These are phyloP conservation scores for Hystrix brachyura DNA, from an alignment of 2,113 vertebrate genomes.

Conservation along the genomic window DNA sequence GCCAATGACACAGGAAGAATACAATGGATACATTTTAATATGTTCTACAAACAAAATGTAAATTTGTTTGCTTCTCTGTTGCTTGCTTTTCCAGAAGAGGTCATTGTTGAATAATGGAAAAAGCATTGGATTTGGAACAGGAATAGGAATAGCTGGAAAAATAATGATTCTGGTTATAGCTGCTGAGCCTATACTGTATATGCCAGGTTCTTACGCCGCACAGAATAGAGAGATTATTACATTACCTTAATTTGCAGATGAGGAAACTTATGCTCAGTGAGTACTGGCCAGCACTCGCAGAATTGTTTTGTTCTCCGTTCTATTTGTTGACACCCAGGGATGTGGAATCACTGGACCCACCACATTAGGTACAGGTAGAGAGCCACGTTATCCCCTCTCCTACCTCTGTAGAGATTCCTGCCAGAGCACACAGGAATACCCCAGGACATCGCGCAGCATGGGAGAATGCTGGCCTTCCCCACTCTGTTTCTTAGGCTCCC, in stretches of 20 bases:
- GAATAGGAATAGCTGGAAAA: not conserved
- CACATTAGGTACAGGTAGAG: not conserved
- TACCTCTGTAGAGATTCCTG: not conserved
- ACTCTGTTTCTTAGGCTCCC: not conserved
- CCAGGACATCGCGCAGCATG: not conserved
- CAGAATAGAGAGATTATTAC: not conserved
- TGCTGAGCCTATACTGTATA: not conserved
- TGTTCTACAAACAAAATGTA: not conserved
- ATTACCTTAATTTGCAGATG: not conserved
- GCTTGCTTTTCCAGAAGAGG: slow-evolving; percentile 44
- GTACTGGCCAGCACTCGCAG: too few relatives aligned
- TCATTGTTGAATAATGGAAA: slow-evolving; percentile 35
- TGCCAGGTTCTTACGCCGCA: not conserved
- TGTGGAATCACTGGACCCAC: not conserved
- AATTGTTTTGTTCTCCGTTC: not conserved
- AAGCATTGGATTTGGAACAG: not conserved
- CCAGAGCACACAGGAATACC: not conserved
- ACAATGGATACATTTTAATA: not conserved
- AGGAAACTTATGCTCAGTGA: not conserved
- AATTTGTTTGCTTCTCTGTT: slow-evolving; percentile 18
- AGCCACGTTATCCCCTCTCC: not conserved
- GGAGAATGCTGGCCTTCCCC: not conserved
- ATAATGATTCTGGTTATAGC: not conserved
- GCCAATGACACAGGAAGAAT: not conserved
- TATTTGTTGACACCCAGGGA: not conserved